Base-by-base conservation (phyloP, 2,888 invertebrate species). In the Eupithecia exiguata region DNA sequence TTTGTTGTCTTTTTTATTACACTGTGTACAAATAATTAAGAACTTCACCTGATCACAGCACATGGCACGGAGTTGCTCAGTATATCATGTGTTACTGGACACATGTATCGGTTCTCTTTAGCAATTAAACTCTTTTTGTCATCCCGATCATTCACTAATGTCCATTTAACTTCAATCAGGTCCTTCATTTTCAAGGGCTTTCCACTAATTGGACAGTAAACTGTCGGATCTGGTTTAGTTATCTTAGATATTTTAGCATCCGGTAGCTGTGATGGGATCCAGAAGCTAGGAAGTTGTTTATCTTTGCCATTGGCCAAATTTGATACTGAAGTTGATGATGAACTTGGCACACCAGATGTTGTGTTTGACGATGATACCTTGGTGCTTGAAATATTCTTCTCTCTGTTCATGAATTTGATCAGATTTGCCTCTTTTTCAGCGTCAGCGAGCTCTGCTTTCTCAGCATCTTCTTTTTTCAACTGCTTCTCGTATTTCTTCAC, bases 1-100 rank as follows among this genome's bases (percentile, higher is more conserved):
- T 35, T 35, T 5, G 5, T 58, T 35, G 3, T 25, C 12, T 0
- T 43, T 12, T 12, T 14, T 58, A n/a, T 21, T 58, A 38, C 1
- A n/a, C n/a, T 36, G 10, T 36, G n/a, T 10, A 49, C 14, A 58
- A 65, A 68, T 35, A 35, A 7, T 62, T 5, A 25, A 58, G 21
- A 58, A 58, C 12, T 5, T 84, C 78, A 94, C 92, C 95, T 97
- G 71, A 99, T 95, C 43, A 99, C 97, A 76, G 98, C 99, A 92
- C 98, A 98, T 0, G 99, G 98, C 3, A 99, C 97, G 10, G 99
- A 97, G 94, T 99, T 99, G 79, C 98, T 97, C 49, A 99, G 94
- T 76, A 99, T 96, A 91, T 99, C 99, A 89, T 98, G 98, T 1
- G 99, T 99, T 0, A 99, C 97, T 1, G 99, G 98, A 89, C 99